Conservation (phyloP, 2,113 vertebrate genomes). For the Chroicocephalus ridibundus region DNA sequence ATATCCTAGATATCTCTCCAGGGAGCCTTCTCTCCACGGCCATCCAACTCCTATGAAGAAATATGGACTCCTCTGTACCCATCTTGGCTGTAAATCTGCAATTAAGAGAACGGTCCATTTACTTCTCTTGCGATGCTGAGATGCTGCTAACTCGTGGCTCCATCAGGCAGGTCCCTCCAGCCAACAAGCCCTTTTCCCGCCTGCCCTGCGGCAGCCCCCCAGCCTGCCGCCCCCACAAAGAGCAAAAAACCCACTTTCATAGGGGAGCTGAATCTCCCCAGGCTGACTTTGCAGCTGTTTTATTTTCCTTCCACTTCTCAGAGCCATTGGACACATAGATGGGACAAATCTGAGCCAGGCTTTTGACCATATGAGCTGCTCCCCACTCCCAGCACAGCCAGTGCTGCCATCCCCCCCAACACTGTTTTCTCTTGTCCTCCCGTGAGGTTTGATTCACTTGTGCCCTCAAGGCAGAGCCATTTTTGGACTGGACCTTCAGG, state of each 20-base stretch:
- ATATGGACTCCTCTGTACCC: constrained; percentile 25
- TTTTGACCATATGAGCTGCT: neutral
- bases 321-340: fast-evolving
- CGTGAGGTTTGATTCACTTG: neutral
- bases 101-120: constrained; percentile 6
- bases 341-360: neutral
- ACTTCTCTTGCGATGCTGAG: neutral
- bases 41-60: constrained; percentile 40
- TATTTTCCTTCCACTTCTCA: neutral
- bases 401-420: neutral
- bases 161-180: neutral
- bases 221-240: neutral
- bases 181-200: neutral
- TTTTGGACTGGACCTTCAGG: neutral
- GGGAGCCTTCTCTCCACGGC: constrained; percentile 43
- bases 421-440: neutral
- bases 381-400: fast-evolving
- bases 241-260: neutral
- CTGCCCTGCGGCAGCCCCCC: neutral
- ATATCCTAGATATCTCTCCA: constrained; percentile 12
- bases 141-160: neutral
- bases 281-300: neutral
- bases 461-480: neutral
- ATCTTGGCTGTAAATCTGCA: constrained; percentile 37
- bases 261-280: neutral